Evolutionary conservation across 2,113 vertebrate genomes (phyloP).

Genomic region (Antechinus stuartii): DNA sequence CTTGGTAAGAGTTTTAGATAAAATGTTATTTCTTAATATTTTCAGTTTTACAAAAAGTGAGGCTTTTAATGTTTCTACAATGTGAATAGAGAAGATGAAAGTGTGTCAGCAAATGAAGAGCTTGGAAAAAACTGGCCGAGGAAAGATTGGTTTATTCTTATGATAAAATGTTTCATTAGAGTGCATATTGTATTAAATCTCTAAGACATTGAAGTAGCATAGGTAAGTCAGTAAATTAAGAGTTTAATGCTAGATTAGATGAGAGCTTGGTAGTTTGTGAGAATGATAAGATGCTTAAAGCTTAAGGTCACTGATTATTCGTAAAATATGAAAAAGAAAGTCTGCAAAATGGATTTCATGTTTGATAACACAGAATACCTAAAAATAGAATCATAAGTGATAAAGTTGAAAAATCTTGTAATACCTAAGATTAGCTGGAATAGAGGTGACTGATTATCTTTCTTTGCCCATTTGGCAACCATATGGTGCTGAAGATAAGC

Average conservation of each 20-base stretch:
- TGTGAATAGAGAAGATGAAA: conserved; percentile 31
- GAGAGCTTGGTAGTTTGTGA: conserved; percentile 44
- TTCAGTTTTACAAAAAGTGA: background rate
- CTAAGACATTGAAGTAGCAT: conserved; percentile 47
- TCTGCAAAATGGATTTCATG: conserved; percentile 24
- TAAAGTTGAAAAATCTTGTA: conserved; percentile 31
- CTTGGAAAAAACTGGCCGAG: conserved; percentile 40
- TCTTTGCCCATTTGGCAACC: conserved; percentile 19
- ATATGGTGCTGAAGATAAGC: background rate
- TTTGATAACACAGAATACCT: conserved; percentile 61
- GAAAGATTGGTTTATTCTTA: conserved; percentile 54
- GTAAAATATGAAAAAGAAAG: conserved; percentile 51
- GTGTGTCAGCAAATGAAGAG: conserved; percentile 44
- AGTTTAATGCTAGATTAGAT: conserved; percentile 67
- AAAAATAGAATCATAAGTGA: conserved; percentile 50
- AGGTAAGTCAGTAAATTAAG: conserved; percentile 47
- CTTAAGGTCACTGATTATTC: conserved; percentile 52
- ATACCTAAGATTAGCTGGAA: conserved; percentile 9
- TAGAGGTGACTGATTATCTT: background rate
- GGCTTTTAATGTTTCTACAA: background rate
- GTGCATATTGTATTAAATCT: conserved; percentile 60
- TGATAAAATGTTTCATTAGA: conserved; percentile 66
- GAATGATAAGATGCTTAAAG: conserved; percentile 51
- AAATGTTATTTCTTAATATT: background rate
- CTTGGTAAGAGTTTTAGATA: background rate